These are phyloP conservation scores for Oxyteleia sp. DNA, from an alignment of 2,888 invertebrate genomes.

Conservation along the genomic window DNA sequence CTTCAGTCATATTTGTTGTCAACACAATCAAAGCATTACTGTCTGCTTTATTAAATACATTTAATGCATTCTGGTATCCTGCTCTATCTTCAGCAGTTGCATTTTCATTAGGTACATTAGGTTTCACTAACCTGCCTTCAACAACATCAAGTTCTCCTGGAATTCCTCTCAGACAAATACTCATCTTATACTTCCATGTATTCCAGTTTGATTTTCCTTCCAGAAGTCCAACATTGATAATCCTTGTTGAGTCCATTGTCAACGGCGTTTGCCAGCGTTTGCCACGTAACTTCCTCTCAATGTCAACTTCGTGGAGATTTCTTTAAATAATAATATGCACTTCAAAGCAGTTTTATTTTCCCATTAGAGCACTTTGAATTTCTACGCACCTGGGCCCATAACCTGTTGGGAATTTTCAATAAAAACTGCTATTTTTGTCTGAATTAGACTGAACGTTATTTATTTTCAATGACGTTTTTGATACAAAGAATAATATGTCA, in stretches of 20 bases:
- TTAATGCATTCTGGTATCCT: background rate
- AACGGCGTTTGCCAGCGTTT: background rate
- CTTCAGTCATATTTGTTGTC: constrained; percentile 23
- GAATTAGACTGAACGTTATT: too few relatives aligned
- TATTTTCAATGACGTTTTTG: too few relatives aligned
- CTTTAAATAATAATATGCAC: background rate
- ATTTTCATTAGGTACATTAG: constrained; percentile 2
- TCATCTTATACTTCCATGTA: constrained; percentile 37
- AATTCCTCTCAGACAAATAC: constrained; percentile 23
- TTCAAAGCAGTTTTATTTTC: background rate
- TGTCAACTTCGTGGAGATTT: background rate
- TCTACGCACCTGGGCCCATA: constrained; percentile 1
- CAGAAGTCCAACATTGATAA: constrained; percentile 26
- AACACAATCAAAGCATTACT: constrained; percentile 24
- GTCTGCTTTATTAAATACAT: constrained; percentile 17
- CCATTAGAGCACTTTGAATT: too few relatives aligned
- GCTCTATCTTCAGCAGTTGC: background rate
- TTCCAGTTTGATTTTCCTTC: constrained; percentile 48
- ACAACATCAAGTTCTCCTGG: constrained; percentile 7
- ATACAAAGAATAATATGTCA: too few relatives aligned
- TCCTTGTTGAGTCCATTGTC: constrained; percentile 13
- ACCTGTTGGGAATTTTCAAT: background rate
- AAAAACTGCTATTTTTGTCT: too few relatives aligned
- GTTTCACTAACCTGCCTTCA: constrained; percentile 31
- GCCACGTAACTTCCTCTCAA: background rate